Conservation (phyloP, 2,888 invertebrate species). For the Tetragonula carbonaria region DNA sequence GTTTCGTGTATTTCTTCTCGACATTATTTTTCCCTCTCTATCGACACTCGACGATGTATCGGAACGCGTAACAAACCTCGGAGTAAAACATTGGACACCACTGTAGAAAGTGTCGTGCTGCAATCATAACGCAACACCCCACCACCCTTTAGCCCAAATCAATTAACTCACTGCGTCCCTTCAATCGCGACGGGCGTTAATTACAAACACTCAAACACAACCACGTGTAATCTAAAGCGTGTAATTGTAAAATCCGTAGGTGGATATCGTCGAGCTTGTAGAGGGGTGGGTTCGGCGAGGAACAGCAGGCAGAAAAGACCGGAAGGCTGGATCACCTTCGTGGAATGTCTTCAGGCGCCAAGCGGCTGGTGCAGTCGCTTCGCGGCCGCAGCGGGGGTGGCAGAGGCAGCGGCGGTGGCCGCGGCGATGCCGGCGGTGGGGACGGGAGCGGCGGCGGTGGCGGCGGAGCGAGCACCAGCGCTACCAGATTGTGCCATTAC, state of each 20-base stretch:
- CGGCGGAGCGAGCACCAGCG: conserved; percentile 80
- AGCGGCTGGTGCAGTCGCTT: conserved; percentile 84
- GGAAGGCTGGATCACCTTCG: conserved; percentile 83
- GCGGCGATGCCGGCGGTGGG: conserved; percentile 69
- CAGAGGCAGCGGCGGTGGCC: conserved; percentile 74
- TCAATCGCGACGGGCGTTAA: not conserved
- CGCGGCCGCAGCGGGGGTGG: conserved; percentile 80
- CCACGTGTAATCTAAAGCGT: not conserved
- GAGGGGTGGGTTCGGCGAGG: conserved; percentile 43
- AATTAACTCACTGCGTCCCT: too few relatives aligned
- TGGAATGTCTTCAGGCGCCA: conserved; percentile 84
- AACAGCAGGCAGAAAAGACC: conserved; percentile 63
- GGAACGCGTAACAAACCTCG: too few relatives aligned
- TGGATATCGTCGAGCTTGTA: conserved; percentile 53
- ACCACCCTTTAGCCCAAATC: too few relatives aligned
- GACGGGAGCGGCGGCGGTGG: conserved; percentile 75
- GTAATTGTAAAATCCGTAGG: conserved; percentile 30
- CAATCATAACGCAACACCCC: too few relatives aligned
- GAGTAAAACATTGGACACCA: too few relatives aligned
- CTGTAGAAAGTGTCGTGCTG: too few relatives aligned
- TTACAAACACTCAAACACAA: too few relatives aligned
- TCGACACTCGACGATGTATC: too few relatives aligned
- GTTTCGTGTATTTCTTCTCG: too few relatives aligned
- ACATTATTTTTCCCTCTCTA: too few relatives aligned
- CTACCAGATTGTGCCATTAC: conserved; percentile 81